Base-by-base conservation (phyloP, 2,888 invertebrate genomes). In the Melipona bicolor region DNA sequence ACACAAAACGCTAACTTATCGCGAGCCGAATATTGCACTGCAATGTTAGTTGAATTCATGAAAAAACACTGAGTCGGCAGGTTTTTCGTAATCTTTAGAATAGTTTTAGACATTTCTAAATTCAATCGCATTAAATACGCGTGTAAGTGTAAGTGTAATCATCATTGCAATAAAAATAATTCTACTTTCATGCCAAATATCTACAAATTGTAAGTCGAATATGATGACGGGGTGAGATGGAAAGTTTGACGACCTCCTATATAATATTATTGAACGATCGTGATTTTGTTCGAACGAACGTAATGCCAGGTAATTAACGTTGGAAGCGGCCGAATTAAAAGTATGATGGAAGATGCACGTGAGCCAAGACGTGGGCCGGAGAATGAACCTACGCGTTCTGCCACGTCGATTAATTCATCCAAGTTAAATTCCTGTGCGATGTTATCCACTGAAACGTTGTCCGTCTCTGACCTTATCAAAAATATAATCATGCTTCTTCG, bases 331-430 rank as follows among this genome's bases (percentile, higher is more conserved):
- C 72, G 85, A 83, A 87, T 89, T 84, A 87, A 76, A 73, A 79
- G 81, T 71, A 69, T 73, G 76, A 87, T 71, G 82, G 85, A 85
- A 82, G 77, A 89, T 75, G 85, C 86, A 92, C 90, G 91, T 92
- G 90, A 91, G 91, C 89, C 86, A 77, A 80, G 70, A 89, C 90
- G 92, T 92, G 90, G 91, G 91, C 80, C 83, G 92, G 73, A 15
- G 21, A 11, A 27, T 3, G 24, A 83, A 68, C 62, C 84, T 76
- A 89, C 80, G 81, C 79, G 36, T 67, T 62, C 74, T 54, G 77
- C 67, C 77, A 61, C 79, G 77, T 87, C 81, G 81, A 85, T 89
- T 82, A 79, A 89, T 88, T 89, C 81, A 82, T 88, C 82, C 74
- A 79, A 59, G 73, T 68, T 65, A 74, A 77, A 83, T 79, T 83